Conservation (phyloP, 2,888 invertebrate genomes). For the Pyrrhia umbra region DNA sequence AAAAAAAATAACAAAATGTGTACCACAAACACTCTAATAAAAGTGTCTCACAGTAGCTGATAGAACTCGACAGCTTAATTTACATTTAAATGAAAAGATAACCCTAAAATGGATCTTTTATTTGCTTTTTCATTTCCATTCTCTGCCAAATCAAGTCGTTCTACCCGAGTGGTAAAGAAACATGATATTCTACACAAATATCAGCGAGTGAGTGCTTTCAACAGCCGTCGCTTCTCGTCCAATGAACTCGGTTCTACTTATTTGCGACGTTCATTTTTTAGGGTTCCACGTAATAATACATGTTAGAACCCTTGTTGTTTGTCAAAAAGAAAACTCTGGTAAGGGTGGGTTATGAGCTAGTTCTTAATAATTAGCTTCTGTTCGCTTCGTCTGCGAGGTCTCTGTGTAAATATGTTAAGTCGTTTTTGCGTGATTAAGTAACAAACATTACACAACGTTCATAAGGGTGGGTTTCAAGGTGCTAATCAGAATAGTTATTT, state of each 20-base stretch:
- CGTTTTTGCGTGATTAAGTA: no score
- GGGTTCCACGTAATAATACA: background rate
- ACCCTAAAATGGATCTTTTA: background rate
- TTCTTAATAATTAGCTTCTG: no score
- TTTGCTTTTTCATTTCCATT: background rate
- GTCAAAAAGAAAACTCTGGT: no score
- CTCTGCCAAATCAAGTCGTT: background rate
- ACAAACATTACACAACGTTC: no score
- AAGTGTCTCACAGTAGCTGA: background rate
- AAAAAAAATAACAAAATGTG: background rate
- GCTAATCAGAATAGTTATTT: no score
- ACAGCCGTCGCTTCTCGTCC: slow-evolving; percentile 8
- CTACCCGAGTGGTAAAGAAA: background rate
- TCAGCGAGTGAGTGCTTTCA: slow-evolving; percentile 4
- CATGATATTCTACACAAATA: background rate
- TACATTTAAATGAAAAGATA: slow-evolving; percentile 5
- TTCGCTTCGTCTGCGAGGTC: no score
- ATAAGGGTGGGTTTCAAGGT: no score
- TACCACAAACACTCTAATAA: background rate
- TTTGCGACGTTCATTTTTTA: background rate
- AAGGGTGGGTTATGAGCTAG: no score
- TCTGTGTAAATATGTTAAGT: no score
- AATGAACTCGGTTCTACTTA: slow-evolving; percentile 14
- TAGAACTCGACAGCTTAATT: background rate
- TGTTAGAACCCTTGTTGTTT: background rate